Percentiles rank a stretch among this genome's conserved stretches.
phyloP scores from a whole-genome alignment of 1,140 invertebrate species.

The Drosophila triauraria region DNA sequence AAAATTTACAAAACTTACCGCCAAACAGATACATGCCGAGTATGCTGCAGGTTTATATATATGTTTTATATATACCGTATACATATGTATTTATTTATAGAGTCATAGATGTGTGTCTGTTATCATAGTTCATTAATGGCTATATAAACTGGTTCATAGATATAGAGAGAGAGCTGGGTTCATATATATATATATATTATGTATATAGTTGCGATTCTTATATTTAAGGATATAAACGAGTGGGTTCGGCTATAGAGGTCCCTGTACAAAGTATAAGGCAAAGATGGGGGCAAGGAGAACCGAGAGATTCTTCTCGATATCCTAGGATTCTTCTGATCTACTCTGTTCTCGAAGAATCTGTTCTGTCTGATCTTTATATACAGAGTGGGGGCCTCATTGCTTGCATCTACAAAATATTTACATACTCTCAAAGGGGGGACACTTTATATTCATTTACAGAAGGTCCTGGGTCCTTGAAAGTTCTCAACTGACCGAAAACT shows the following conservation, averaged over 20 bases:
- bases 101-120: slow-evolving; percentile 49
- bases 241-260: slow-evolving; percentile 37
- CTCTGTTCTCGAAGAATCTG: slow-evolving; percentile 8
- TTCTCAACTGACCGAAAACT: slow-evolving; percentile 49
- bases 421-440: background rate
- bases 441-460: slow-evolving; percentile 5
- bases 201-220: slow-evolving; percentile 52
- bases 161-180: slow-evolving; percentile 49
- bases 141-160: slow-evolving; percentile 68
- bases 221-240: slow-evolving; percentile 45
- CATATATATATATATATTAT: slow-evolving; percentile 44
- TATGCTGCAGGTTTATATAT: slow-evolving; percentile 90
- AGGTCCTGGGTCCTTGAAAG: slow-evolving; percentile 16
- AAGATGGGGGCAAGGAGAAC: background rate
- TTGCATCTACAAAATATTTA: slow-evolving; percentile 18
- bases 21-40: slow-evolving; percentile 99
- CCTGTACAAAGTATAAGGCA: slow-evolving; percentile 33
- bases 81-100: slow-evolving; percentile 64
- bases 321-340: slow-evolving; percentile 20
- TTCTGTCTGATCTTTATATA: slow-evolving; percentile 54
- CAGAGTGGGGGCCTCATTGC: slow-evolving; percentile 29
- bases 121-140: slow-evolving; percentile 66
- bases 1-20: slow-evolving; percentile 99
- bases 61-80: slow-evolving; percentile 75
- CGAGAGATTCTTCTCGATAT: background rate